These are phyloP conservation scores for Anthoscopus minutus DNA, from an alignment of 2,113 vertebrate genomes.

Conservation along the genomic window DNA sequence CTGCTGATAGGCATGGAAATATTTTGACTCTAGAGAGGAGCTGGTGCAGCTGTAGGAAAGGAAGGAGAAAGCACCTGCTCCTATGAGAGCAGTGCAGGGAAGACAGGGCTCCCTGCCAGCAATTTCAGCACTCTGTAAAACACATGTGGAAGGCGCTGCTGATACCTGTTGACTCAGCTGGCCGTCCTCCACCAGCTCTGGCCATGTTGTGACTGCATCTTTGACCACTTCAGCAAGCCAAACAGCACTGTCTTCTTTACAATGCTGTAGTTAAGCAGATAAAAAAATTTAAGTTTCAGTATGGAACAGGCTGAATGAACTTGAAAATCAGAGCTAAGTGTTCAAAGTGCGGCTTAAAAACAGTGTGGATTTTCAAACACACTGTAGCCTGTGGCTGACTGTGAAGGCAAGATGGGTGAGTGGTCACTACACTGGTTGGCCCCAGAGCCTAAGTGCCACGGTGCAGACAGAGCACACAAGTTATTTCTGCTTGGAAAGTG, in stretches of 20 bases:
- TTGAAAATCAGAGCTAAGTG: neutral
- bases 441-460: neutral
- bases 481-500: neutral
- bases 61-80: neutral
- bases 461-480: neutral
- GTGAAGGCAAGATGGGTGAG: neutral
- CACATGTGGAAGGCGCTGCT: neutral
- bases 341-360: neutral
- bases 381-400: neutral
- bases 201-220: accelerated
- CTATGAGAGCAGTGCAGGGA: neutral
- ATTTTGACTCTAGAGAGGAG: neutral
- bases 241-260: neutral
- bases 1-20: constrained; percentile 4
- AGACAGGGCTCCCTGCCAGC: neutral
- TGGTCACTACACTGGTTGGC: accelerated
- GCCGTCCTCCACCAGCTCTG: neutral
- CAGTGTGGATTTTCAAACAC: neutral
- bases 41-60: neutral
- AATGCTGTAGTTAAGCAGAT: neutral
- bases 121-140: neutral
- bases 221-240: neutral
- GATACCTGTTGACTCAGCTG: neutral
- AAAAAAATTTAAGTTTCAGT: neutral
- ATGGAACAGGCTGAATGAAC: neutral